These are phyloP conservation scores for Antitype chi DNA, from an alignment of 2,888 invertebrate species.

Conservation along the genomic window DNA sequence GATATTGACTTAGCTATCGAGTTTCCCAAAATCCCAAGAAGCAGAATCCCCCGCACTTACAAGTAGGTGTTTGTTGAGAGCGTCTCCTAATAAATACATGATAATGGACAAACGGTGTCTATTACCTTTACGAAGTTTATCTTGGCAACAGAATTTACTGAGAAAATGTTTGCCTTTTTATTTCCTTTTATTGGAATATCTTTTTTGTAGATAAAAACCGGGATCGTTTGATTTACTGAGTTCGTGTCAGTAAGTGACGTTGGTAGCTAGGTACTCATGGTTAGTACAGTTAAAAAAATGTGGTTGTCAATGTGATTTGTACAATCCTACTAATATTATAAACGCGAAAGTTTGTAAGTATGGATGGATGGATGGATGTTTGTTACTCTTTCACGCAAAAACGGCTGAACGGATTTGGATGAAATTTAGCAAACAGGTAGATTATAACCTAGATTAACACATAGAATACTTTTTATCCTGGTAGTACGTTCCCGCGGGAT, in stretches of 20 bases:
- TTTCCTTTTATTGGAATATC: slow-evolving; percentile 73
- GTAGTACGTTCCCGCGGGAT: no score
- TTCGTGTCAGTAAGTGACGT: slow-evolving; percentile 67
- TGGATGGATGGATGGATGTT: no score
- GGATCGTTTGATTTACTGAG: slow-evolving; percentile 76
- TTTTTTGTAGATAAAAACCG: slow-evolving; percentile 74
- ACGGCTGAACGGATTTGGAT: no score
- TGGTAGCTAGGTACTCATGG: slow-evolving; percentile 49
- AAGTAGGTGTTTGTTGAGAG: slow-evolving; percentile 27
- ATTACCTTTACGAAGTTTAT: slow-evolving; percentile 77
- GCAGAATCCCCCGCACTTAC: slow-evolving; percentile 16
- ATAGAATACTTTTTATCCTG: no score
- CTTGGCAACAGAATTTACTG: slow-evolving; percentile 75
- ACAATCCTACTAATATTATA: no score
- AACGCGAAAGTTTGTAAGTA: no score
- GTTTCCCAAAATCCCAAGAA: slow-evolving; percentile 22
- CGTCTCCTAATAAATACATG: slow-evolving; percentile 79
- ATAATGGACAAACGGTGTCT: slow-evolving; percentile 81
- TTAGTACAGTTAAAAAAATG: slow-evolving; percentile 24
- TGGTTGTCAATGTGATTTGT: background rate
- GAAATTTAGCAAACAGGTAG: no score
- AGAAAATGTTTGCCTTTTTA: slow-evolving; percentile 71
- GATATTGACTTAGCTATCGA: no score
- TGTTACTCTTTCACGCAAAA: no score
- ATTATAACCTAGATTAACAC: no score